Evolutionary conservation across 2,797 vertebrate species (phyloP).

Genomic region (Emys orbicularis): DNA sequence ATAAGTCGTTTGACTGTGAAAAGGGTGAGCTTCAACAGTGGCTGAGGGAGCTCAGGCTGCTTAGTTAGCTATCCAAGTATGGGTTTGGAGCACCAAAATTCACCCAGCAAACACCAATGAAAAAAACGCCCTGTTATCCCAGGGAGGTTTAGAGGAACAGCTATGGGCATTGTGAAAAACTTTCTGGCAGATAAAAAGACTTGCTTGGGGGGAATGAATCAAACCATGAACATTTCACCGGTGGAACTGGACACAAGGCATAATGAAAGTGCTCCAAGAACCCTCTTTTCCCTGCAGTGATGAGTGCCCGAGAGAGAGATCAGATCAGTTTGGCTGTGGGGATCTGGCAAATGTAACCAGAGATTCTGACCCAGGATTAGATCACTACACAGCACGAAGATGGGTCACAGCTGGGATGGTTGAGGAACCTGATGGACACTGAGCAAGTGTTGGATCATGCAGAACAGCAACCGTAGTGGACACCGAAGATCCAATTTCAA

Average conservation of each 20-base stretch:
- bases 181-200: neutral
- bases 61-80: no score
- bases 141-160: no score
- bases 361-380: constrained; percentile 31
- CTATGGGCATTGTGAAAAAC: neutral
- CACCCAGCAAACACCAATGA: neutral
- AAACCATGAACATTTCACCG: neutral
- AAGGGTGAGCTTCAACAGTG: neutral
- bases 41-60: no score
- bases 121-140: neutral
- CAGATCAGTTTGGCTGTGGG: neutral
- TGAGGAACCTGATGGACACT: constrained; percentile 34
- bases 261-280: neutral
- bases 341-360: neutral
- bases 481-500: neutral
- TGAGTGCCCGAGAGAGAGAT: neutral
- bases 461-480: constrained; percentile 45
- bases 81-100: neutral
- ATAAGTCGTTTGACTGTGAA: neutral
- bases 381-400: neutral
- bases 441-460: constrained; percentile 61
- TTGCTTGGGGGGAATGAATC: accelerated
- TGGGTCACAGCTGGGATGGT: neutral
- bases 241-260: neutral
- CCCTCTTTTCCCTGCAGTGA: neutral